A percentile compares a stretch with the other conserved stretches of the same genome.
phyloP scores from a whole-genome alignment of 2,113 vertebrate species.

The Agapornis roseicollis region DNA sequence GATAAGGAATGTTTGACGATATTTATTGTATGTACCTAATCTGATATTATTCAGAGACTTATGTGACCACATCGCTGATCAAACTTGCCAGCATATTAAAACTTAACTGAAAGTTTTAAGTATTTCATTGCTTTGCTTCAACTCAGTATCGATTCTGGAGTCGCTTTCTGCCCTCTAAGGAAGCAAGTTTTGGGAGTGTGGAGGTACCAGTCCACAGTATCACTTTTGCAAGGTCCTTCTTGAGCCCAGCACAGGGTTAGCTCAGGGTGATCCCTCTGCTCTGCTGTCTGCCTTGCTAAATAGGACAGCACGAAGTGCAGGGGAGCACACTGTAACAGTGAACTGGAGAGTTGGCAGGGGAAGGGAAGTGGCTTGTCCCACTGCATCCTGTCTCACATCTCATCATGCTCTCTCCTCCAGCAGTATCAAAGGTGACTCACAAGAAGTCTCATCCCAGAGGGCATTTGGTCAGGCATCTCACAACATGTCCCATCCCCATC shows the following conservation, averaged over 20 bases:
- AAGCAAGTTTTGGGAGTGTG: background rate
- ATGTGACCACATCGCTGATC: background rate
- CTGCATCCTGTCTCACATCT: fast-evolving
- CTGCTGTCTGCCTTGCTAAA: background rate
- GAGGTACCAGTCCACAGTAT: too few species aligned
- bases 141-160: background rate
- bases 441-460: background rate
- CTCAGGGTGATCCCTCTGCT: background rate
- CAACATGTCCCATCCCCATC: background rate
- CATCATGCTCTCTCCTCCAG: fast-evolving
- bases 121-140: background rate
- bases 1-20: background rate
- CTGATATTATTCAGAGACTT: background rate
- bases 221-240: background rate
- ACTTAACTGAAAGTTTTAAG: background rate
- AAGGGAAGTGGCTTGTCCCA: background rate
- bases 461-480: background rate
- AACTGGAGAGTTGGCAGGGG: fast-evolving
- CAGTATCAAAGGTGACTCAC: background rate
- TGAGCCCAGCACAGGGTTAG: background rate
- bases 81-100: background rate
- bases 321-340: background rate
- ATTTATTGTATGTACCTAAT: background rate
- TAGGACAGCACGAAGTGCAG: background rate
- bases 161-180: background rate